Evolutionary conservation across 2,113 vertebrate species (phyloP), one percentile per base, ranked within the genome.

Genomic region (Monopterus albus): DNA sequence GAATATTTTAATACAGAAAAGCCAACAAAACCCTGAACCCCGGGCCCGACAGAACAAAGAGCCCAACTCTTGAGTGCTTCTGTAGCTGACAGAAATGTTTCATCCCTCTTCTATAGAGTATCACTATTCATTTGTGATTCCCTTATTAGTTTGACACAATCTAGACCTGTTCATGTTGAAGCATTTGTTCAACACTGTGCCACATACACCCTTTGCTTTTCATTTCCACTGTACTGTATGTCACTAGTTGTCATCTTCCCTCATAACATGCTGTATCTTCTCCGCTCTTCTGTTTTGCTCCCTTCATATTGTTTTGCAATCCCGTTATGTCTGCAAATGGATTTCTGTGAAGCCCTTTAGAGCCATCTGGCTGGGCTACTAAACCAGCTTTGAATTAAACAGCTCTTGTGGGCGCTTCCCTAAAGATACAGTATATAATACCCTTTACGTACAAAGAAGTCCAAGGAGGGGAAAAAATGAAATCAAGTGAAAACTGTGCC

Each of bases 301-400:
- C 56, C 69, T 81, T 73, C 13, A 36, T 82, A 85, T 85, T 82
- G 77, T 79, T 86, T 89, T 52, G 61, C 82, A 90, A 92, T 92
- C 92, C 87, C 79, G 88, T 94, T 92, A 93, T 83, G 84, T 73
- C 75, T 78, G 55, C 90, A 91, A 93, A 91, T 88, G 92, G 92
- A 91, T 93, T 93, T 91, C 81, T 75, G 82, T 29, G 76, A 75
- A 93, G 88, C 74, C 58, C 84, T 84, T 92, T 85, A 91, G 85
- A 91, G 87, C 87, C 82, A 83, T 83, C 87, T 91, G 91, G 89
- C 89, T 92, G 86, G 92, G 90, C 90, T 82, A 66, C 87, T 90
- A 89, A 93, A 89, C 89, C 84, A 87, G 90, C 87, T 91, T 92
- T 92, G 87, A 88, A 88, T 77, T 92, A 92, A 91, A 87, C 81